These are phyloP conservation scores for Phallusia fumigata DNA, from an alignment of 23 tunicate genomes.

Conservation along the genomic window DNA sequence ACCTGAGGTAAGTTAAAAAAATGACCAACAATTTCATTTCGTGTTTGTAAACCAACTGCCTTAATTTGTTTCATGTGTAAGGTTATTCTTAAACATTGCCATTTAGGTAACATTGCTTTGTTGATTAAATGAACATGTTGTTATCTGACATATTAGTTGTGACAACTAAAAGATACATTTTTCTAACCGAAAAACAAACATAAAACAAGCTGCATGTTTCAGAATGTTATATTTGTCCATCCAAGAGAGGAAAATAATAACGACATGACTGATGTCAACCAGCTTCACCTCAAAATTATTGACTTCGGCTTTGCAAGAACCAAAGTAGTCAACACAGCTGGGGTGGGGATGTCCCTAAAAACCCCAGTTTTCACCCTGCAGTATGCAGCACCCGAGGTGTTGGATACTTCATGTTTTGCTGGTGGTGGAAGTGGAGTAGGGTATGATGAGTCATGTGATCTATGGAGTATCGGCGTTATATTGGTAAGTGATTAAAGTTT, in stretches of 20 bases:
- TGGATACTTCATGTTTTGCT: conserved; percentile 45
- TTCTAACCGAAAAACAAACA: too few relatives aligned
- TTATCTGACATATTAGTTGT: too few relatives aligned
- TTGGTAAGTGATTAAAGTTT: conserved; percentile 45
- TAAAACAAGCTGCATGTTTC: background rate
- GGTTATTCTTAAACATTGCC: too few relatives aligned
- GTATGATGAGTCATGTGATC: conserved; percentile 92
- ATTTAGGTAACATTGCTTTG: too few relatives aligned
- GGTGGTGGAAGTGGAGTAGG: conserved; percentile 37
- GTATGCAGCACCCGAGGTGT: conserved; percentile 93
- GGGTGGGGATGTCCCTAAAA: conserved; percentile 47
- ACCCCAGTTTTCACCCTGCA: conserved; percentile 95
- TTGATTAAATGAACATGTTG: too few relatives aligned
- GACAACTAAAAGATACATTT: too few relatives aligned
- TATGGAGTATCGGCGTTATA: conserved; percentile 95
- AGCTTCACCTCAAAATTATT: conserved; percentile 72
- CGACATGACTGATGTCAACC: background rate
- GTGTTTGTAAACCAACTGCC: too few relatives aligned
- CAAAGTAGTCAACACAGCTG: conserved; percentile 29
- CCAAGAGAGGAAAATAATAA: conserved; percentile 23
- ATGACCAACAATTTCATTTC: too few relatives aligned
- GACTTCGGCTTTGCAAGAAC: conserved; percentile 89
- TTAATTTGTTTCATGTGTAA: too few relatives aligned
- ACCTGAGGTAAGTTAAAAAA: conserved; percentile 69
- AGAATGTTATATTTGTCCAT: conserved; percentile 68